A percentile compares a stretch with the other conserved stretches of the same genome.
Evolutionary conservation across 2,113 vertebrate species (phyloP).

Genomic region (Coryphaenoides rupestris): DNA sequence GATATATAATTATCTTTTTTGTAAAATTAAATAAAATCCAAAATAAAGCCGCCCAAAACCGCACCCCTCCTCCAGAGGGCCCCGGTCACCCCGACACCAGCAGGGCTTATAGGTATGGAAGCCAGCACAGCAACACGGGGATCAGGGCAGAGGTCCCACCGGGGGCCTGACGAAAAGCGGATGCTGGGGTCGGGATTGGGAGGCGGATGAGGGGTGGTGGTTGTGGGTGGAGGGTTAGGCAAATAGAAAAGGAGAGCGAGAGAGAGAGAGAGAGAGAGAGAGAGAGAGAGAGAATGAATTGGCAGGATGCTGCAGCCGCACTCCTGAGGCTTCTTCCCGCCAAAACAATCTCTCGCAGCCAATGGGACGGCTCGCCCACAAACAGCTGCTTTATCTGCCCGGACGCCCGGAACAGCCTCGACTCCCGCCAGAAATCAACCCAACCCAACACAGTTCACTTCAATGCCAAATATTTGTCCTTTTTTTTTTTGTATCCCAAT

Average conservation of each 20-base stretch:
- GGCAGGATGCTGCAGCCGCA: constrained; percentile 32
- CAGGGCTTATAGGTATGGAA: too few species aligned
- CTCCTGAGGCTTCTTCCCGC: constrained; percentile 38
- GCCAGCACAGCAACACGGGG: too few species aligned
- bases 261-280: background rate
- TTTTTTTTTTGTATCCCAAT: background rate
- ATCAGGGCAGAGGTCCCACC: too few species aligned
- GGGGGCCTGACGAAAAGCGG: constrained; percentile 16
- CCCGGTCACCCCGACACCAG: too few species aligned
- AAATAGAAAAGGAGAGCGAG: background rate
- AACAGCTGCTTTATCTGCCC: constrained; percentile 30
- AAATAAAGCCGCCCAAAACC: constrained; percentile 33
- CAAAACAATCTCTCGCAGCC: constrained; percentile 46
- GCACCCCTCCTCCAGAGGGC: too few species aligned
- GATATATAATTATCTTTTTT: too few species aligned
- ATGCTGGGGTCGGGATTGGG: constrained; percentile 9
- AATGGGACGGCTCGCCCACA: constrained; percentile 7
- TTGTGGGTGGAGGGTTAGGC: constrained; percentile 32
- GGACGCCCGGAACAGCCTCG: constrained; percentile 46
- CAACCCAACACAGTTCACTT: constrained; percentile 46
- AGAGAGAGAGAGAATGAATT: constrained; percentile 17
- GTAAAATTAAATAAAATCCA: too few species aligned
- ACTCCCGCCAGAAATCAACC: constrained; percentile 58
- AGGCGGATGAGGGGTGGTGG: constrained; percentile 8
- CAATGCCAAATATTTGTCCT: background rate